Evolutionary conservation across 92 coral and sea anemone species (phyloP).

Genomic region (Bergia sp.): DNA sequence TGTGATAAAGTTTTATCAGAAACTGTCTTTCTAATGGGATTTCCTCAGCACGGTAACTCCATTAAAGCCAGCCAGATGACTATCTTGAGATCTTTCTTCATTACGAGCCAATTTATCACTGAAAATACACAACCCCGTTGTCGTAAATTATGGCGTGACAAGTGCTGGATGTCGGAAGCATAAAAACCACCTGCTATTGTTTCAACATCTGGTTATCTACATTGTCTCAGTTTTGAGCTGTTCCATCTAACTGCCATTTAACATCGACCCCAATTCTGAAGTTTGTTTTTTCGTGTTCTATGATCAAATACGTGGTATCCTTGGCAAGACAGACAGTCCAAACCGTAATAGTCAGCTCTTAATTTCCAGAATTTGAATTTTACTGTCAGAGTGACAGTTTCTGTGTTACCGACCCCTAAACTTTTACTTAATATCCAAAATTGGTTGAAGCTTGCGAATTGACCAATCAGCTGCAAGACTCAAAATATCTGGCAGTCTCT

Average conservation of each 20-base stretch:
- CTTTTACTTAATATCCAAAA: slow-evolving; percentile 7
- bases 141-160: slow-evolving; percentile 1
- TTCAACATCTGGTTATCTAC: slow-evolving; percentile 8
- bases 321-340: background rate
- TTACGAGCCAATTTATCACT: background rate
- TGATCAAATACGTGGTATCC: background rate
- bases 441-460: background rate
- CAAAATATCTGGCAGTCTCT: background rate
- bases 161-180: background rate
- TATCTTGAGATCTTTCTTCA: background rate
- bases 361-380: slow-evolving; percentile 1
- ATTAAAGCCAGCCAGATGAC: background rate
- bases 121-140: background rate
- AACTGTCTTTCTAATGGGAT: background rate
- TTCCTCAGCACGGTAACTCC: background rate
- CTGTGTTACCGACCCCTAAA: background rate
- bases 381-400: background rate
- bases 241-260: background rate
- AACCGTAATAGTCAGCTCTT: background rate
- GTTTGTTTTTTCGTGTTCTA: background rate
- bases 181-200: background rate
- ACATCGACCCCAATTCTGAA: background rate
- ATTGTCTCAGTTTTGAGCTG: background rate
- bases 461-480: slow-evolving; percentile 33
- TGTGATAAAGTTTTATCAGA: background rate